Evolutionary conservation across 1,140 invertebrate genomes (phyloP).

Genomic region (Campoletis sonorensis): DNA sequence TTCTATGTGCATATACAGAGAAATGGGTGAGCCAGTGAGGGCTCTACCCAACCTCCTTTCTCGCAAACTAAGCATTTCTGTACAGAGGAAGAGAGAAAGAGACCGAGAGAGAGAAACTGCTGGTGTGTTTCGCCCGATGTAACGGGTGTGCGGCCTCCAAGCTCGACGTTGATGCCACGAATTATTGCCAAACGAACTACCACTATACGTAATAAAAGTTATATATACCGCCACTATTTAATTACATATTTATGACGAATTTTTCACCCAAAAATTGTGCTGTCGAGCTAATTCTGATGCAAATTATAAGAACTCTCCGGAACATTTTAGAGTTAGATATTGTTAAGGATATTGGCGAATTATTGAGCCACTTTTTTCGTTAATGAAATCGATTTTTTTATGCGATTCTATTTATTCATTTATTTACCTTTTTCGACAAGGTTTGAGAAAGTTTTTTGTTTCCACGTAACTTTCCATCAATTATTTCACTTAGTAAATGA

Average conservation of each 20-base stretch:
- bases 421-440: no score
- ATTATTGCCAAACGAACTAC: slow-evolving; percentile 40
- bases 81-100: slow-evolving; percentile 55
- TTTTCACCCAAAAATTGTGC: neutral
- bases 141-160: slow-evolving; percentile 68
- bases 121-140: slow-evolving; percentile 69
- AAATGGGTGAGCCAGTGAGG: slow-evolving; percentile 27
- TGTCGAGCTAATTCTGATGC: neutral
- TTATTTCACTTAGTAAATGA: no score
- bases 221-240: neutral
- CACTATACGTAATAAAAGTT: neutral
- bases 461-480: no score
- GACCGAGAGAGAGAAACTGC: neutral
- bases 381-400: no score
- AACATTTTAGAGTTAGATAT: no score
- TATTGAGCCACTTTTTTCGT: no score
- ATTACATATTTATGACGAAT: neutral
- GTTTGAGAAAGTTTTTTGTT: no score
- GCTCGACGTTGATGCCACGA: slow-evolving; percentile 25
- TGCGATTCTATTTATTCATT: no score
- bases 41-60: slow-evolving; percentile 12
- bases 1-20: slow-evolving; percentile 45
- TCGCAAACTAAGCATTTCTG: slow-evolving; percentile 73
- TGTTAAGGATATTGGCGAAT: no score
- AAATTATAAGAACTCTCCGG: no score